Evolutionary conservation across 2,797 vertebrate genomes (phyloP), one percentile per base, ranked within the genome.

Genomic region (Pseudochirops corinnae): DNA sequence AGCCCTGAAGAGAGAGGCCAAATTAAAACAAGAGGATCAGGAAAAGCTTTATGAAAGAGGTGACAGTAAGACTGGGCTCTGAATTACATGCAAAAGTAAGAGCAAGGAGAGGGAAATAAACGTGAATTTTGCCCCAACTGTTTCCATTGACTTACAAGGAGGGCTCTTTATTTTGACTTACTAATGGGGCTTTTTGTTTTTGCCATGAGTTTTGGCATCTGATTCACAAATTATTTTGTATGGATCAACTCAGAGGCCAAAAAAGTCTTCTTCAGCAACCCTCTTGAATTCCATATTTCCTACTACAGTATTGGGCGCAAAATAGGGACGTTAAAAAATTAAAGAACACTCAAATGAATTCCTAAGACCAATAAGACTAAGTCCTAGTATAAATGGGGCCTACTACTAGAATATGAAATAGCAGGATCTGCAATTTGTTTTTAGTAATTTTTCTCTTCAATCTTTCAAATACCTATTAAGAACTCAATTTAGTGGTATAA

Each of bases 361-460:
- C n/a, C 57, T 94, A 29, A 94, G 2, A 96, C 67, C 39, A 31
- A 58, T 90, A 1, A 60, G 52, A 4, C 39, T 95, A 82, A 93
- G 94, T 21, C 26, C 90, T 55, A 0, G 90, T 94, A 57, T 92
- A 90, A 91, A 94, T 9, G 56, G 92, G 0, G 12, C 24, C 24
- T 62, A 60, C 94, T 91, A 91, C 93, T 56, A 1, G 55, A 94
- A 2, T 12, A 87, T 2, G 91, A 28, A 39, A 1, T 62, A 92
- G 90, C 39, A 92, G 39, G 56, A 94, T 56, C 39, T 46, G 9
- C 39, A 39, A 91, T 29, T 96, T 60, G 87, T 46, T 91, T 96
- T 94, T 11, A 52, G 18, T 57, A 93, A 94, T 4, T n/a, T 90
- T 0, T 95, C 24, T 97, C 7, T 94, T 95, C 52, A 93, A 90